phyloP scores from a whole-genome alignment of 1,140 invertebrate genomes.

The Aphelinus atriplicis region DNA sequence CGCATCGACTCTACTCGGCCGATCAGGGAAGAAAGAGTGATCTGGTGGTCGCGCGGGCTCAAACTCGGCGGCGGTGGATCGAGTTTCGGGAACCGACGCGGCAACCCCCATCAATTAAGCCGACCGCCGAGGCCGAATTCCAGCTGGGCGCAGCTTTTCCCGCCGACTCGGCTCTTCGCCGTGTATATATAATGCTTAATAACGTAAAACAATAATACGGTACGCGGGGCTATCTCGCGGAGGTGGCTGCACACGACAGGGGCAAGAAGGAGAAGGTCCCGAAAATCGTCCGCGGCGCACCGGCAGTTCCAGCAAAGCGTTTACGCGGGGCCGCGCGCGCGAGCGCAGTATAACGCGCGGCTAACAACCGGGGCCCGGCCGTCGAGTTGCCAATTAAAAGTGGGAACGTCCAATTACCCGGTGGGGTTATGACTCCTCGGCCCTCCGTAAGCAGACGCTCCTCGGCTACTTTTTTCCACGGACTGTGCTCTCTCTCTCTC shows the following conservation, averaged over 20 bases:
- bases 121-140: constrained; percentile 22
- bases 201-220: constrained; percentile 65
- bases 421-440: constrained; percentile 58
- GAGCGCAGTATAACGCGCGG: constrained; percentile 56
- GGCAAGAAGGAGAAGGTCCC: constrained; percentile 29
- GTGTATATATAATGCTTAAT: constrained; percentile 54
- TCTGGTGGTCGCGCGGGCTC: no score
- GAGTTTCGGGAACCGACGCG: not conserved
- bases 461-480: no score
- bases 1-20: no score
- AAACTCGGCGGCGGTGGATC: no score
- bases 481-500: constrained; percentile 31
- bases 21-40: no score
- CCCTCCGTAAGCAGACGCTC: constrained; percentile 30
- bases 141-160: constrained; percentile 49
- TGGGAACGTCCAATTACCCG: constrained; percentile 62
- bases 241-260: constrained; percentile 6
- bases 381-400: constrained; percentile 63
- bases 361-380: constrained; percentile 57
- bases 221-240: constrained; percentile 48
- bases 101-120: constrained; percentile 53
- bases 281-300: constrained; percentile 21
- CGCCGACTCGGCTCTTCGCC: not conserved
- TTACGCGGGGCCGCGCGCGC: constrained; percentile 47
- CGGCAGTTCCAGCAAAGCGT: constrained; percentile 54